A percentile compares a stretch with the other conserved stretches of the same genome.
phyloP scores from a whole-genome alignment of 2,113 vertebrate genomes.

The Ceyx margarethae region DNA sequence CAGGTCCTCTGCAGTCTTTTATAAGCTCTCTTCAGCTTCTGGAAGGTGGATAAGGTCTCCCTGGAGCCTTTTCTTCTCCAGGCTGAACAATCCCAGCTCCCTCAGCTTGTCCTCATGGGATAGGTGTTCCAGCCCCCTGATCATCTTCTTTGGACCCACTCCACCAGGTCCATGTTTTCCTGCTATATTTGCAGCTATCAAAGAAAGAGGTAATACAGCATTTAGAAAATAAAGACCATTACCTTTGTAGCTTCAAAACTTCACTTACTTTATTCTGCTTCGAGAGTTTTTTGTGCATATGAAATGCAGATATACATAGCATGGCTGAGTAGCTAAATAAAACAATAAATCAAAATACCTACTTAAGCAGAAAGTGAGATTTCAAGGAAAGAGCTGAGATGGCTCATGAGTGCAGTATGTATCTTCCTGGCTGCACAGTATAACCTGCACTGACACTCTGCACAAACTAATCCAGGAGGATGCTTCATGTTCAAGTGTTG shows the following conservation, averaged over 20 bases:
- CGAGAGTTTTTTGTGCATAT: background rate
- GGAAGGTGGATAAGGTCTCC: too few species aligned
- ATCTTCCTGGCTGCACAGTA: slow-evolving; percentile 2
- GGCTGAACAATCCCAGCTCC: too few species aligned
- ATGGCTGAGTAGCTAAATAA: background rate
- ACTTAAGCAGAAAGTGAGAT: background rate
- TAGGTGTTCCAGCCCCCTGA: too few species aligned
- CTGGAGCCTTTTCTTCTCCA: too few species aligned
- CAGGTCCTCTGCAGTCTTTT: too few species aligned
- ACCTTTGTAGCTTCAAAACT: background rate
- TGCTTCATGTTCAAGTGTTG: slow-evolving; percentile 63
- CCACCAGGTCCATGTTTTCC: too few species aligned
- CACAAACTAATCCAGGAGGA: slow-evolving; percentile 44
- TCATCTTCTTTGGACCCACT: too few species aligned
- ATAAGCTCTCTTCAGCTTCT: too few species aligned
- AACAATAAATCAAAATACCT: background rate
- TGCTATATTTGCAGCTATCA: background rate
- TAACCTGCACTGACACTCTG: slow-evolving; percentile 20
- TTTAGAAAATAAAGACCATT: background rate
- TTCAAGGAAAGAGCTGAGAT: background rate
- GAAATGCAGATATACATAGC: background rate
- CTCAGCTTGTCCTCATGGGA: too few species aligned
- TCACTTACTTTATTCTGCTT: background rate
- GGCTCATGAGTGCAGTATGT: background rate
- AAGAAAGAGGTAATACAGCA: background rate